A percentile compares a stretch with the other conserved stretches of the same genome.
These are phyloP conservation scores for Enteromius treurensis DNA, from an alignment of 2,797 vertebrate species.

Conservation along the genomic window DNA sequence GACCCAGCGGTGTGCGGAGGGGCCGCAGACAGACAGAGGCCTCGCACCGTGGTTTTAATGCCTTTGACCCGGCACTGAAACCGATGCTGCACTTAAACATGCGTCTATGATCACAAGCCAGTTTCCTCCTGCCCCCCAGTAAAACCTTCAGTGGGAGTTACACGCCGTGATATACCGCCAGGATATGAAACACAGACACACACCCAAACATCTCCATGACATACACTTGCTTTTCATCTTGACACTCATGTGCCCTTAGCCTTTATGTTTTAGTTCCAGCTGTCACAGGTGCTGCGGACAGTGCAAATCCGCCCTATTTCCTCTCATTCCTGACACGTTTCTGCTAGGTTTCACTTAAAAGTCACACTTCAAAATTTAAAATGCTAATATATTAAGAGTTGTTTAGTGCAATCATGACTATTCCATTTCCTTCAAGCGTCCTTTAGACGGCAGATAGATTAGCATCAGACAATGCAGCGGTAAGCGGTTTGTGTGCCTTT, in stretches of 20 bases:
- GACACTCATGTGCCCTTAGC: conserved; percentile 20
- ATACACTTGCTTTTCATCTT: conserved; percentile 39
- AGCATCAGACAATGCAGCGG: conserved; percentile 6
- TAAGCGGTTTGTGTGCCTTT: conserved; percentile 38
- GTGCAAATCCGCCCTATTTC: neutral
- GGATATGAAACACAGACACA: conserved; percentile 22
- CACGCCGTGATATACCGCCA: conserved; percentile 27
- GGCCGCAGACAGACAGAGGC: conserved; percentile 29
- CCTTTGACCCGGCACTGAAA: conserved; percentile 41
- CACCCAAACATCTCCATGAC: conserved; percentile 35
- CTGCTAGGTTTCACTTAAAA: neutral
- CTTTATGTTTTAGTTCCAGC: conserved; percentile 38
- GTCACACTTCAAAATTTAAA: neutral
- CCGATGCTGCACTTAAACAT: conserved; percentile 26
- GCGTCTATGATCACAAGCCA: conserved; percentile 41
- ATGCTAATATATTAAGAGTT: neutral
- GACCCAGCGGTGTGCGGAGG: neutral
- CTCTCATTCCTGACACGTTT: neutral
- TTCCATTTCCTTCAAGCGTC: neutral
- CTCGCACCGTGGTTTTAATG: conserved; percentile 22
- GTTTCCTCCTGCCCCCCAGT: conserved; percentile 28
- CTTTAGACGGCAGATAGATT: conserved; percentile 22
- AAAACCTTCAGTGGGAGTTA: conserved; percentile 41
- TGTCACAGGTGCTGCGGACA: neutral
- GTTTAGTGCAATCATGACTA: neutral